These are phyloP conservation scores for Benitochromis conjunctus DNA, from an alignment of 2,113 vertebrate species.

Conservation along the genomic window DNA sequence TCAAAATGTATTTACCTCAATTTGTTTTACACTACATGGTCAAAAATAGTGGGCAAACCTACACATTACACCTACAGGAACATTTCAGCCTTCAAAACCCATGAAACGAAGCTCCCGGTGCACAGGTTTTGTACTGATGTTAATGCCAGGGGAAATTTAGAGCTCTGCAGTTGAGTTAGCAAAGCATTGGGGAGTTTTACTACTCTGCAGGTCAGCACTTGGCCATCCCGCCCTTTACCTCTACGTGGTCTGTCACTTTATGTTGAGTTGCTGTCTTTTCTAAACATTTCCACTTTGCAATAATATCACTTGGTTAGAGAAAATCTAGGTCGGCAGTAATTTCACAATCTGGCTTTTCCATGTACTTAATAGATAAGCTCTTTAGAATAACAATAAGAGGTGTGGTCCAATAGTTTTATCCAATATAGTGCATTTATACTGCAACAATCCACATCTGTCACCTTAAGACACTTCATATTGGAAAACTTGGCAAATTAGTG, in stretches of 20 bases:
- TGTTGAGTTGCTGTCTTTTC: neutral
- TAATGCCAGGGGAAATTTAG: neutral
- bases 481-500: neutral
- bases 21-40: fast-evolving
- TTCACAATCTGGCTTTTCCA: neutral
- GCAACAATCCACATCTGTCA: neutral
- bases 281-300: neutral
- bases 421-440: neutral
- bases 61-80: neutral
- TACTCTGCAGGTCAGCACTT: neutral
- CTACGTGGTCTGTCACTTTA: neutral
- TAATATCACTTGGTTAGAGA: neutral
- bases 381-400: neutral
- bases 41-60: neutral
- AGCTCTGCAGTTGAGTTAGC: neutral
- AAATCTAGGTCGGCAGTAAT: fast-evolving
- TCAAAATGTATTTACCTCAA: neutral
- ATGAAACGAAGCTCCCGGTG: neutral
- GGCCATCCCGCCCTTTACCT: neutral
- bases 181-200: neutral
- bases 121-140: neutral
- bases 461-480: neutral
- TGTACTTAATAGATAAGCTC: neutral
- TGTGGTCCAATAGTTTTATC: neutral
- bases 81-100: neutral